Evolutionary conservation across 1,140 invertebrate species (phyloP), one percentile per base, ranked within the genome.

Genomic region (Zaprionus davidi): DNA sequence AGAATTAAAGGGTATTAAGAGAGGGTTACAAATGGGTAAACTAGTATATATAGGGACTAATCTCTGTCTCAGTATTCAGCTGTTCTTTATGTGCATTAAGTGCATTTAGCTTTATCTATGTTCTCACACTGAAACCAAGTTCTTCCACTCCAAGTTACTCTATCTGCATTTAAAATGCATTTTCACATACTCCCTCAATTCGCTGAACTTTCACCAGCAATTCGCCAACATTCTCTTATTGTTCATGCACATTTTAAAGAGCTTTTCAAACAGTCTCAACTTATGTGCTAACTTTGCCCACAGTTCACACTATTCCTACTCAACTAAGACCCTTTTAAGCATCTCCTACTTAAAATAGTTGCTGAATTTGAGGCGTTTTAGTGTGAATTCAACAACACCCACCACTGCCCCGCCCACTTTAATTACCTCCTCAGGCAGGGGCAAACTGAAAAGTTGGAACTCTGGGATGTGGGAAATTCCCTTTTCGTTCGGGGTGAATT

Each of bases 401-500:
- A 22, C 1, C 9, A 11, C 46, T 24, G 46, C 46, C 20, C 46
- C 4, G 17, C 46, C 20, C 7, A 6, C 17, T 22, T 49, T 49
- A 49, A 49, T 49, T 49, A 17, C 20, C 20, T n/a, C 22, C 22
- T 5, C 5, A 13, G 46, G 9, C 5, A 17, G 17, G 17, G 46
- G 46, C 0, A 11, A 24, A 17, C 41, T 17, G 41, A 1, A 44
- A 17, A 17, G n/a, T 44, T 17, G 41, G 41, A 6, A 17, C 2
- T 9, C 41, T 17, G 44, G 6, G 17, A 17, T 1, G 3, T 17
- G 17, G 5, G 12, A 28, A 58, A 67, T 58, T 67, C 55, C 24
- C n/a, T 59, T 68, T 58, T 59, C 13, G 28, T 15, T 26, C 17
- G 46, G 13, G 5, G 13, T 51, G 20, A 51, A 51, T 76, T 71